Percentiles rank a stretch among this genome's conserved stretches.
phyloP scores from a whole-genome alignment of 1,140 invertebrate species.

The Pogonognathellus flavescens region DNA sequence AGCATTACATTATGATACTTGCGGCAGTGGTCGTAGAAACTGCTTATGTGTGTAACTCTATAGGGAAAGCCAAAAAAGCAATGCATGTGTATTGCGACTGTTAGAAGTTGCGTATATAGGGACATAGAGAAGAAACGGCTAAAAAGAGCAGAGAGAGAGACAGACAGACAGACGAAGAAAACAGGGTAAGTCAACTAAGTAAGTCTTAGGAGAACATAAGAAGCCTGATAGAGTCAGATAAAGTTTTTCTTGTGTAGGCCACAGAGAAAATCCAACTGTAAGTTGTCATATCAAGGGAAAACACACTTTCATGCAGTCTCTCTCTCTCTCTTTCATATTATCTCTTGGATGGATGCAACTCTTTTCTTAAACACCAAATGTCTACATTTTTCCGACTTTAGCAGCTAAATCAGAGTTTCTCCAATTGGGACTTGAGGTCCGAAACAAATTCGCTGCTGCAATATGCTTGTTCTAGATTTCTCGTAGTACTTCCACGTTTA shows the following conservation, averaged over 20 bases:
- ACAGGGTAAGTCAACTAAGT: constrained; percentile 27
- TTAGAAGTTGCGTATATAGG: not conserved
- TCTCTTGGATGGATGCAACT: constrained; percentile 26
- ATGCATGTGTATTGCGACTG: not conserved
- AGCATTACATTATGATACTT: too few relatives aligned
- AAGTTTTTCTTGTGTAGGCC: constrained; percentile 52
- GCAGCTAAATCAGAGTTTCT: constrained; percentile 29
- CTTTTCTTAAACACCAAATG: constrained; percentile 3
- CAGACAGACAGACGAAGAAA: too few relatives aligned
- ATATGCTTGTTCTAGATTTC: not conserved
- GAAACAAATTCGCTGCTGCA: not conserved
- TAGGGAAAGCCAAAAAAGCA: too few relatives aligned
- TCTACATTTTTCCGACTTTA: constrained; percentile 33
- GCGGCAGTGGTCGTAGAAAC: not conserved
- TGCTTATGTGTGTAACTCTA: too few relatives aligned
- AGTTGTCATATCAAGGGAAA: constrained; percentile 55
- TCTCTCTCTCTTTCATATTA: constrained; percentile 29
- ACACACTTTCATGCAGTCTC: constrained; percentile 32
- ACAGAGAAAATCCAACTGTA: constrained; percentile 45
- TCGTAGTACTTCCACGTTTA: too few relatives aligned
- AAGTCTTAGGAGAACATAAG: constrained; percentile 31
- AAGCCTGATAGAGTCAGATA: constrained; percentile 56
- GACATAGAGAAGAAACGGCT: not conserved
- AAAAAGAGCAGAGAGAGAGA: not conserved
- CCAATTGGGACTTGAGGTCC: constrained; percentile 23